Base-by-base conservation (phyloP, 2,888 invertebrate species). In the Drosophila demipolita region DNA sequence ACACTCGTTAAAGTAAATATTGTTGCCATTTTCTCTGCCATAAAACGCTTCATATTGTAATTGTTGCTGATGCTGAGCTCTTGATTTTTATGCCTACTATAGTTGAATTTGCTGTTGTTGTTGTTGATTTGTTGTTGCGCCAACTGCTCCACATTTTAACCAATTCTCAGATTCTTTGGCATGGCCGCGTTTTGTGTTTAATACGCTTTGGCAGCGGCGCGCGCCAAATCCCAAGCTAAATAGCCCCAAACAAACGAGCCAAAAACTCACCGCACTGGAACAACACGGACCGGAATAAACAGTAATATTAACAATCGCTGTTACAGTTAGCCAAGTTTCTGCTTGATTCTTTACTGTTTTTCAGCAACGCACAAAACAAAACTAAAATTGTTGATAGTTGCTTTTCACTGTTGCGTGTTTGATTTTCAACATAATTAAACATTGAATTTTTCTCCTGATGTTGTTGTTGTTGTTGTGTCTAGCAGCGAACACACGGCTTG, bases 251-350 rank as follows among this genome's bases (percentile, higher is more conserved):
- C 88, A 88, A 85, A 87, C 88, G 83, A 85, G 78, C 80, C 70
- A 71, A 85, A 71, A 87, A 82, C 71, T 78, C 85, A 85, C 78
- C 88, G 78, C 85, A 86, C 73, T 89, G 88, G 90, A 85, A 83
- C 81, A 59, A 71, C 35, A 78, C 62, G 26, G 26, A 58, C 42
- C 55, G 29, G 50, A 48, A 45, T 33, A 70, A 29, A 23, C 71
- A 62, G 11, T 42, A 55, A 33, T 53, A 69, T 20, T 40, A 69
- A 23, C 42, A 66, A 57, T 67, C 66, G 68, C 40, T 42, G 42
- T 74, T 78, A 86, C 87, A 83, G 84, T 83, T 84, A 79, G 76
- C 45, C 62, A 73, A 82, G 70, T 83, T 73, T 78, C 53, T 53
- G 60, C 33, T n/a, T 23, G 17, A 20, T 35, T 65, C 17, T 38